Evolutionary conservation across 1,140 invertebrate species (phyloP), one percentile per base, ranked within the genome.

Genomic region (Lepidurus arcticus): DNA sequence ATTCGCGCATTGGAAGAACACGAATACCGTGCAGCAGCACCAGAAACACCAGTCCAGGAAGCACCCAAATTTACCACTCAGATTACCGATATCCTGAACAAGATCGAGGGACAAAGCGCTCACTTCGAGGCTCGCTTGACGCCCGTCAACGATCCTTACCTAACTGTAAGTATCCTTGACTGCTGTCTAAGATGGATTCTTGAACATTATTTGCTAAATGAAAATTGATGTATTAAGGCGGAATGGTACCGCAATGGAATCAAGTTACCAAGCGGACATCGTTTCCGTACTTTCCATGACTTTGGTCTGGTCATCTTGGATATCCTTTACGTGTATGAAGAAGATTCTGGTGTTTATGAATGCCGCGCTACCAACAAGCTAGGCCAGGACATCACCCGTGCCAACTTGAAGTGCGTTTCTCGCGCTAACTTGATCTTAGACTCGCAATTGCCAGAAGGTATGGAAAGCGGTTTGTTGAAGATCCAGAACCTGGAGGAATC

Each of bases 191-290:
- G 3, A 34, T 34, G 34, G 34, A 34, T 3, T 34, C 34, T 34
- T 34, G 34, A 34, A 3, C 2, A 34, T 34, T 34, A 34, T 34
- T 34, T 81, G 85, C 80, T 86, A 85, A 74, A 84, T 88, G 83
- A 77, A 92, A 82, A 9, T 65, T 21, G 21, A n/a, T 65, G 16
- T 21, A 7, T 10, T 65, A 13, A 65, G 53, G 95, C 99, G 8
- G 94, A 97, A 85, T 98, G 95, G 95, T 96, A 92, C 83, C 96
- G 94, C 82, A 95, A 98, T 85, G 95, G 94, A 76, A 93, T 95
- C 84, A 95, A 95, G 84, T 86, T 97, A 80, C 92, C 93, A 0
- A 92, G 93, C 84, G 96, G 96, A 42, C 95, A 98, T 86, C 91
- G 96, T 79, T 98, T 96, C 84, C 90, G 95, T 81, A 97, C 95